Conservation (phyloP, 2,797 vertebrate species). For the Phyllotis vaccarum region DNA sequence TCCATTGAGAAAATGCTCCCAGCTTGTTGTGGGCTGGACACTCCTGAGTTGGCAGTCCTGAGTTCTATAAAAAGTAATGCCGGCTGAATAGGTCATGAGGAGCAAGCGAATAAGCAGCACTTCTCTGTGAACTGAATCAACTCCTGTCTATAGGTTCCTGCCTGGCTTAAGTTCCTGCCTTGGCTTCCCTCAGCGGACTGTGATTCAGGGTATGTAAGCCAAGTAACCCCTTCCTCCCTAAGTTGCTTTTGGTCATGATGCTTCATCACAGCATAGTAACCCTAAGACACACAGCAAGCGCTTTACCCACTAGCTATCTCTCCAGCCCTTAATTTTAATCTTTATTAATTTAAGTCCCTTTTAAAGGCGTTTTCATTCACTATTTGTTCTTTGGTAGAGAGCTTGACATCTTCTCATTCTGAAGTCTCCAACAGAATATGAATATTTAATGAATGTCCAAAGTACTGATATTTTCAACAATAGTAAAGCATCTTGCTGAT, state of each 20-base stretch:
- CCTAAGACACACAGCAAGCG: background rate
- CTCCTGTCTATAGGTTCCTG: background rate
- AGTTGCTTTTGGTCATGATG: background rate
- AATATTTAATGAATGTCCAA: background rate
- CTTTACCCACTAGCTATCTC: no score
- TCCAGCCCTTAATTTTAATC: background rate
- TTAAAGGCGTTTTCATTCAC: background rate
- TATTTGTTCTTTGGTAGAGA: background rate
- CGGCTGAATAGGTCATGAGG: background rate
- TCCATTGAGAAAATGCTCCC: background rate
- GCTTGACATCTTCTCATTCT: slow-evolving; percentile 40
- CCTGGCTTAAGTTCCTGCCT: background rate
- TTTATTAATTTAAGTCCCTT: background rate
- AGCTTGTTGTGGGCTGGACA: no score
- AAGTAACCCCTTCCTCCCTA: background rate
- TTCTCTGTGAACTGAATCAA: background rate
- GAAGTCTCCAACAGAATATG: background rate
- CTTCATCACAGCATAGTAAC: no score
- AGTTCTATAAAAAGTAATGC: background rate
- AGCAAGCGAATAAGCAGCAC: background rate
- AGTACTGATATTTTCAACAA: slow-evolving; percentile 6
- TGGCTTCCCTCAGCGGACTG: background rate
- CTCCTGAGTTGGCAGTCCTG: background rate
- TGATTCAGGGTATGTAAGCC: background rate
- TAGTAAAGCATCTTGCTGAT: background rate